Base-by-base conservation (phyloP, 2,888 invertebrate genomes). In the Linyphia triangularis region DNA sequence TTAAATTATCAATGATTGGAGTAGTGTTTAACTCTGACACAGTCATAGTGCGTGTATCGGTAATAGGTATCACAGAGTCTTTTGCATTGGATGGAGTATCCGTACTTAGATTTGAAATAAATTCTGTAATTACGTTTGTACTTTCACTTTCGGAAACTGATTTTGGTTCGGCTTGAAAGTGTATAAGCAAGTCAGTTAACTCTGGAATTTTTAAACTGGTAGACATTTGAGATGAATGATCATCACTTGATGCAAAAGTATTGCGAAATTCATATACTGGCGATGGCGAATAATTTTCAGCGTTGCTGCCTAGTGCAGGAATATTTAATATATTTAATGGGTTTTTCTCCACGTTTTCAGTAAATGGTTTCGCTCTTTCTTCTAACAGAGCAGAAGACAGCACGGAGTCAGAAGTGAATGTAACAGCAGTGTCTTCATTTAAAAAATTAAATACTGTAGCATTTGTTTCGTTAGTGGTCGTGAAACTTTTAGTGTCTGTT, bases 191-290 rank as follows among this genome's bases (percentile, higher is more conserved):
- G 28, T 86, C 85, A 37, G 61, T 86, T 10, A 79, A 19, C 6
- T 86, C 85, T 2, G 85, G 85, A 37, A 86, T 19, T 37, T 40
- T 61, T 37, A 86, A 28, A 22, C 73, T 86, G 61, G 85, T 81
- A 57, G 65, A 69, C 37, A 77, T 77, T 37, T 61, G 61, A 7
- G 19, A 16, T 24, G 26, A 40, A 59, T 30, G 51, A 9, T 16
- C 30, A 10, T 28, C 65, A 26, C 24, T 65, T 1, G 6, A 13
- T 16, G 13, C 51, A 16, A 51, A 13, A n/a, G 51, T 51, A n/a
- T 51, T 51, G 5, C 16, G n/a, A 51, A 51, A 51, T 51, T 51
- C 51, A n/a, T 51, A 51, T n/a, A 51, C 51, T 51, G 51, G 51
- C 13, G 51, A n/a, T 51, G 51, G 51, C 40, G 16, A 40, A 40